These are phyloP conservation scores for Lycia hirtaria DNA, from an alignment of 2,888 invertebrate species.

Conservation along the genomic window DNA sequence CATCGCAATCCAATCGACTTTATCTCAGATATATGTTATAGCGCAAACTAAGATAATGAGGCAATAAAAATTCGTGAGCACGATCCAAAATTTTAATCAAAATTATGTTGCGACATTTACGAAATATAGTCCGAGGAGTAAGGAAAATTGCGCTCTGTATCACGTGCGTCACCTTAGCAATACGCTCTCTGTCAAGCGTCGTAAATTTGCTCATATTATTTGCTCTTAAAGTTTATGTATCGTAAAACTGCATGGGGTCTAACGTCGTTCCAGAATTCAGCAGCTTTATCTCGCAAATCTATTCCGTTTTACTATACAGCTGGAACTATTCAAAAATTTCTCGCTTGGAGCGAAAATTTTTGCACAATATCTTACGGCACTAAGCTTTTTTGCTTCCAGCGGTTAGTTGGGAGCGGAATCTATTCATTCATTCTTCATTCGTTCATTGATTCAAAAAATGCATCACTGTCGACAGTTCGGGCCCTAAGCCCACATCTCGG, in stretches of 20 bases:
- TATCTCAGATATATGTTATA: constrained; percentile 30
- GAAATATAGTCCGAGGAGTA: constrained; percentile 37
- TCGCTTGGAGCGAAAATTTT: constrained; percentile 45
- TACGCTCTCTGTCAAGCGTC: constrained; percentile 52
- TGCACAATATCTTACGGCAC: constrained; percentile 37
- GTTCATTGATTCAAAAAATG: constrained; percentile 80
- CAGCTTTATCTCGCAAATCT: constrained; percentile 51
- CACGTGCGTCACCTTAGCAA: constrained; percentile 45
- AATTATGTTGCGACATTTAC: constrained; percentile 39
- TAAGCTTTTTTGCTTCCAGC: constrained; percentile 68
- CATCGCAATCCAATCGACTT: constrained; percentile 21
- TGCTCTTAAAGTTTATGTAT: constrained; percentile 60
- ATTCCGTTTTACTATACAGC: constrained; percentile 36
- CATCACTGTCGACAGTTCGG: constrained; percentile 65
- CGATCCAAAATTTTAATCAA: constrained; percentile 46
- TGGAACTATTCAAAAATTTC: constrained; percentile 50
- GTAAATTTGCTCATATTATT: constrained; percentile 49
- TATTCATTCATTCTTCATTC: constrained; percentile 75
- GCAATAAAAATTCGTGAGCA: constrained; percentile 43
- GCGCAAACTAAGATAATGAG: constrained; percentile 42
- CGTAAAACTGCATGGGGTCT: constrained; percentile 60
- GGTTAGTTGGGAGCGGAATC: constrained; percentile 76
- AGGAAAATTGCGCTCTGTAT: constrained; percentile 36
- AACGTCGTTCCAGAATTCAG: constrained; percentile 49
- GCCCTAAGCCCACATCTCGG: constrained; percentile 62